Percentiles rank a stretch among this genome's conserved stretches.
Evolutionary conservation across 2,888 invertebrate species (phyloP).

Genomic region (Orthosia cruda): DNA sequence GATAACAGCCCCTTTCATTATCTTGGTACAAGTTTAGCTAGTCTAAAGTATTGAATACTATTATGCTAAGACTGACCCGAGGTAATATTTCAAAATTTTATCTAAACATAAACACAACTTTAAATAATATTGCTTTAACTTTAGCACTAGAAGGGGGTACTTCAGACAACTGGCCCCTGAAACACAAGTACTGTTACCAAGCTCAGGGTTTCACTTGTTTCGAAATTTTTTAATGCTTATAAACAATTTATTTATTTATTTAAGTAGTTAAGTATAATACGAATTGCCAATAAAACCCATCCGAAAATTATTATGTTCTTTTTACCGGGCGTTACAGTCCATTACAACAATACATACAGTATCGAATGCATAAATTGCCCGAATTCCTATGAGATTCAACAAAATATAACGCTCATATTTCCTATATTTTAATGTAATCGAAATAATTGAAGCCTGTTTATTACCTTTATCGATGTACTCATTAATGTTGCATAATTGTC

Average conservation of each 20-base stretch:
- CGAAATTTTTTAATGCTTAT: no score
- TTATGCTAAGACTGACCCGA: neutral
- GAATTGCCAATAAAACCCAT: neutral
- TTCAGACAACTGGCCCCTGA: neutral
- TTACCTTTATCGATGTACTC: conserved; percentile 44
- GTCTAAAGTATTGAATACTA: neutral
- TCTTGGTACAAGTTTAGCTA: conserved; percentile 8
- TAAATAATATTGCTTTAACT: conserved; percentile 1
- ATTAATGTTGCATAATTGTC: conserved; percentile 37
- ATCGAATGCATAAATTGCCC: conserved; percentile 10
- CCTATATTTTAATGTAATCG: conserved; percentile 7
- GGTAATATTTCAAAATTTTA: conserved; percentile 25
- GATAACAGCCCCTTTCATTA: conserved; percentile 9
- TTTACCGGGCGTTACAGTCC: neutral
- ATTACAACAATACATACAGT: neutral
- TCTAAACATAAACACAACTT: neutral
- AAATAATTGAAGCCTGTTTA: conserved; percentile 33
- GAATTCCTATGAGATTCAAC: conserved; percentile 16
- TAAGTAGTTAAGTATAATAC: no score
- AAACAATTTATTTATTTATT: no score
- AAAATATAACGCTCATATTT: conserved; percentile 17
- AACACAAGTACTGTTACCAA: no score
- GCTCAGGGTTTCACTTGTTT: no score
- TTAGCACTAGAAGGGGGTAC: neutral
- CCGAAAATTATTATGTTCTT: neutral